These are phyloP conservation scores for Drosophila grimshawi DNA, from an alignment of 1,140 invertebrate genomes.

Conservation along the genomic window DNA sequence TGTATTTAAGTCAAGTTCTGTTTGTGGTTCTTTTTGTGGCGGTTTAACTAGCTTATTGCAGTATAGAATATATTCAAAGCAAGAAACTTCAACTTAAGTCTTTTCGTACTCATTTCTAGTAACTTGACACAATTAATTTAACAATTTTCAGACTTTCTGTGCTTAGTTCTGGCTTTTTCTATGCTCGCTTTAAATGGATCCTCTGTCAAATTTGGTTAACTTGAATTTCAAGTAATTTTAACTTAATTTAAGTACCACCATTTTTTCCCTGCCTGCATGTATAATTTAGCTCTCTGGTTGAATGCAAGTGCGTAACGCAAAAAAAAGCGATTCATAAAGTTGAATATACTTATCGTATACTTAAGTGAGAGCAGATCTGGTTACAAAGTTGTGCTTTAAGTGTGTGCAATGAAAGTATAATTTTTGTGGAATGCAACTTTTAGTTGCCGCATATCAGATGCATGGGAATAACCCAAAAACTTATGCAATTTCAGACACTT, in stretches of 20 bases:
- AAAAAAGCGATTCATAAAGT: constrained; percentile 28
- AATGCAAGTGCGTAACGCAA: constrained; percentile 64
- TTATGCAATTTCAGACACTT: neutral
- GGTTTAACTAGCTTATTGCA: too few species aligned
- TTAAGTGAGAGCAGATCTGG: neutral
- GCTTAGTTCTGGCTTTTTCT: too few species aligned
- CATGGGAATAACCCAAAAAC: constrained; percentile 8
- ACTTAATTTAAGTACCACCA: neutral
- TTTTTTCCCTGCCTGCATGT: neutral
- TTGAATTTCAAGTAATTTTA: too few species aligned
- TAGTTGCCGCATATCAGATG: neutral
- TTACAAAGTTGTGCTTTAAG: constrained; percentile 8
- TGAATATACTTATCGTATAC: neutral
- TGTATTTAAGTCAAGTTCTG: too few species aligned
- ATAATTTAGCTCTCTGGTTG: constrained; percentile 22
- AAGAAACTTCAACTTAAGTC: too few species aligned
- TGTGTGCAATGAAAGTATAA: constrained; percentile 47
- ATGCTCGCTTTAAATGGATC: too few species aligned
- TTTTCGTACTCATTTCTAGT: too few species aligned
- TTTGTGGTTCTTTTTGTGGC: too few species aligned
- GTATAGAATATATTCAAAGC: too few species aligned
- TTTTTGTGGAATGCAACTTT: neutral
- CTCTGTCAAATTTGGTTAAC: too few species aligned
- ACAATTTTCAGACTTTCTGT: too few species aligned
- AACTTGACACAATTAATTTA: too few species aligned